Conservation (phyloP, 2,888 invertebrate genomes). For the Dicranocentrus wangi region DNA sequence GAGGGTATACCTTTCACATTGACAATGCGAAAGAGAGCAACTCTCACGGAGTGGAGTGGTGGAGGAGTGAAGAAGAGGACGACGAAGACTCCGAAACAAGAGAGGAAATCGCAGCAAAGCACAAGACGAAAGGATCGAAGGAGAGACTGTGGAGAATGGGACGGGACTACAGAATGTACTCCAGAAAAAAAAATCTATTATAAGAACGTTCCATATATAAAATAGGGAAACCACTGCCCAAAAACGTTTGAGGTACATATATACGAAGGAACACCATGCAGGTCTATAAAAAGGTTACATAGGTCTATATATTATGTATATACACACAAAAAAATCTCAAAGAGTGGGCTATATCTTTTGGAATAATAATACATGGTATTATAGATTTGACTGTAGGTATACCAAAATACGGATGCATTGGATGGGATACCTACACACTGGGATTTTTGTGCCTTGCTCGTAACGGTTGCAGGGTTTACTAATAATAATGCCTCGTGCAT, state of each 20-base stretch:
- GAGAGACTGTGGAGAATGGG: not conserved
- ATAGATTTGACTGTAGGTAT: too few species aligned
- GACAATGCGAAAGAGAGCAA: constrained; percentile 61
- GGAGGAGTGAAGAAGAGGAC: constrained; percentile 40
- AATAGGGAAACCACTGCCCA: constrained; percentile 19
- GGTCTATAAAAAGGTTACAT: not conserved
- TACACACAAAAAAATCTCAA: constrained; percentile 3
- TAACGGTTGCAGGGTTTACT: too few species aligned
- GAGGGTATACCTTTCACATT: constrained; percentile 61
- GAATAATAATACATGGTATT: too few species aligned
- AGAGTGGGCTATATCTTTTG: too few species aligned
- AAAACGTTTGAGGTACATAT: not conserved
- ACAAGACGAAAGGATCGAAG: not conserved
- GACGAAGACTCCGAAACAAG: constrained; percentile 19
- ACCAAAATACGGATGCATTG: too few species aligned
- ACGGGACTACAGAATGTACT: not conserved
- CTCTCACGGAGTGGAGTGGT: constrained; percentile 9
- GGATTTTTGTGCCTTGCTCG: too few species aligned
- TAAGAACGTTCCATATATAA: not conserved
- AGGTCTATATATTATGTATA: not conserved
- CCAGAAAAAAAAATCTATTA: constrained; percentile 3
- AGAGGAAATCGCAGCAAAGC: constrained; percentile 12
- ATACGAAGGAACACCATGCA: constrained; percentile 19
- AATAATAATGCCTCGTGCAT: too few species aligned
- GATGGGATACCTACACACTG: too few species aligned